Evolutionary conservation across 2,888 invertebrate species (phyloP).

Genomic region (Ectemnius lituratus): DNA sequence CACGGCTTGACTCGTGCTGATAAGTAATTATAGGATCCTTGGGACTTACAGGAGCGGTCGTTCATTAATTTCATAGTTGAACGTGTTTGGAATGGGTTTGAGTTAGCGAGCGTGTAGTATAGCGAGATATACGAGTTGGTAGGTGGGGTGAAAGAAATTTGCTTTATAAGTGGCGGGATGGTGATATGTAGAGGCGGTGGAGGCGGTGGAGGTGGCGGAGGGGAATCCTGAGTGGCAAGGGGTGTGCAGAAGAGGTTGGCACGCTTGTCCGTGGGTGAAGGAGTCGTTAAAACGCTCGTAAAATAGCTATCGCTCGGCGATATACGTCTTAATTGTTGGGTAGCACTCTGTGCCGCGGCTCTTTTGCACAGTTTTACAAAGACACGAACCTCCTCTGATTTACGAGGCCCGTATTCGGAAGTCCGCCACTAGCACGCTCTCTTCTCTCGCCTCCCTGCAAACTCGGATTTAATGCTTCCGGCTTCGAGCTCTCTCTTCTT

Average conservation of each 20-base stretch:
- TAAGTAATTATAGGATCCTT: no score
- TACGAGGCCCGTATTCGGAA: conserved; percentile 36
- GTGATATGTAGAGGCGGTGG: no score
- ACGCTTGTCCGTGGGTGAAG: conserved; percentile 4
- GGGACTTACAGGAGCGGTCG: no score
- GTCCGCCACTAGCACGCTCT: conserved; percentile 12
- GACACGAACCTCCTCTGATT: conserved; percentile 40
- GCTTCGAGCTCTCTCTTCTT: conserved; percentile 27
- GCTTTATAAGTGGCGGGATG: no score
- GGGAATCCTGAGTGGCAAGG: no score
- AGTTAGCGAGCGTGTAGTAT: no score
- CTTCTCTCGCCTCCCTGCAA: conserved; percentile 19
- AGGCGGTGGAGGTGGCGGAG: no score
- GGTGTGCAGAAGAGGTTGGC: not conserved
- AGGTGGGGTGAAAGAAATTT: no score
- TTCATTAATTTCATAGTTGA: no score
- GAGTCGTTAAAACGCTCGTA: conserved; percentile 38
- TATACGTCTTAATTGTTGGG: conserved; percentile 44
- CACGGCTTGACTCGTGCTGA: no score
- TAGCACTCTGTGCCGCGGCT: conserved; percentile 8
- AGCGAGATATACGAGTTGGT: no score
- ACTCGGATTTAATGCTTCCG: conserved; percentile 45
- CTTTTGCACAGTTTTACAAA: conserved; percentile 31
- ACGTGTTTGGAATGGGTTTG: no score
- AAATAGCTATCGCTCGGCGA: conserved; percentile 27